Percentiles rank a stretch among this genome's conserved stretches.
Evolutionary conservation across 2,113 vertebrate genomes (phyloP).

Genomic region (Megaptera novaeangliae): DNA sequence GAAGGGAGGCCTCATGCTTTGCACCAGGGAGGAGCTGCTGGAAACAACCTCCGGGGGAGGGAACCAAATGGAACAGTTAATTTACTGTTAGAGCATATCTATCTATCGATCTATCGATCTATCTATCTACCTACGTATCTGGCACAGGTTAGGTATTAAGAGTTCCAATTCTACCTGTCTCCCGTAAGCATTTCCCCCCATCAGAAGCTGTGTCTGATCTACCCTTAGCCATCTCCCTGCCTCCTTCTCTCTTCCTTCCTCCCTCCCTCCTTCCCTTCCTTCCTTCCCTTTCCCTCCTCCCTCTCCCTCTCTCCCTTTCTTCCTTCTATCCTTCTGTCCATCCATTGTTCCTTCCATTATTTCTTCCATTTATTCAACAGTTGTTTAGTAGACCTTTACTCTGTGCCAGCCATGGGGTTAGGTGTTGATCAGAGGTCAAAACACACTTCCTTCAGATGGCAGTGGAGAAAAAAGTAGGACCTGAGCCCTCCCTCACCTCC

Average conservation of each 20-base stretch:
- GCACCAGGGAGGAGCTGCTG: background rate
- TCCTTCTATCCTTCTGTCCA: background rate
- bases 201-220: background rate
- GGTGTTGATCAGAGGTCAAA: background rate
- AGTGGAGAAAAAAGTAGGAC: background rate
- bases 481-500: background rate
- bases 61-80: background rate
- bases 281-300: background rate
- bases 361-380: background rate
- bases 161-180: background rate
- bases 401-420: background rate
- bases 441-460: background rate
- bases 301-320: background rate
- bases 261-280: background rate
- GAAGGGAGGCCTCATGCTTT: background rate
- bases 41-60: background rate
- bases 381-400: background rate
- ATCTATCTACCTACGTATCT: too few relatives aligned
- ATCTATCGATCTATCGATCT: background rate
- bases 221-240: background rate
- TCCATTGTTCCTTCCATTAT: background rate
- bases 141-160: background rate
- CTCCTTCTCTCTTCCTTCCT: too few relatives aligned
- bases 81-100: background rate
- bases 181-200: background rate